Conservation (phyloP, 2,113 vertebrate genomes). For the Pagrus major region DNA sequence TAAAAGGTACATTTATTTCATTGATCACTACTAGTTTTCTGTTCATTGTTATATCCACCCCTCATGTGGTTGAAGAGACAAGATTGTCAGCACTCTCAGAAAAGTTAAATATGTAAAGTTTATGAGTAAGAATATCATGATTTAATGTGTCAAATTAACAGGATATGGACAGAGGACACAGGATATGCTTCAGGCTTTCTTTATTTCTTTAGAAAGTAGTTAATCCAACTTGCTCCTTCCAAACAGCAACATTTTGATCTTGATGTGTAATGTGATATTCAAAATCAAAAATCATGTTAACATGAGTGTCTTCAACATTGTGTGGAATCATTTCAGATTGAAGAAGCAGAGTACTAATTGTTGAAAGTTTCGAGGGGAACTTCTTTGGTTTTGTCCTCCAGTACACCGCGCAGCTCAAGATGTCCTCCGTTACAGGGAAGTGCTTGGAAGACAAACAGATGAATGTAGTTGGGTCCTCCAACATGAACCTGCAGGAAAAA, state of each 20-base stretch:
- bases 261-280: neutral
- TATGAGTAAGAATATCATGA: too few species aligned
- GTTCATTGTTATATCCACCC: too few species aligned
- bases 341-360: neutral
- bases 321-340: neutral
- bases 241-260: neutral
- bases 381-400: neutral
- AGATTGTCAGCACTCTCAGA: too few species aligned
- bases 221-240: neutral
- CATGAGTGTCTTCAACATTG: neutral
- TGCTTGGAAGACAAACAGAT: neutral
- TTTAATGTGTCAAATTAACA: too few species aligned
- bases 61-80: too few species aligned
- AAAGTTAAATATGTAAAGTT: too few species aligned
- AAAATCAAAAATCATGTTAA: neutral
- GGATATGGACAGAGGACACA: too few species aligned
- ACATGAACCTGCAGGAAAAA: neutral
- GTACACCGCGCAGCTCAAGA: neutral
- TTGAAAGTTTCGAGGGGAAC: neutral
- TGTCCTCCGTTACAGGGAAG: accelerated
- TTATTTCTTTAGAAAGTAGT: neutral
- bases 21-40: too few species aligned
- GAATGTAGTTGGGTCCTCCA: neutral
- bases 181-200: neutral
- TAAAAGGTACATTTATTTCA: too few species aligned